phyloP scores from a whole-genome alignment of 2,113 vertebrate genomes.

The Indicator maculatus region DNA sequence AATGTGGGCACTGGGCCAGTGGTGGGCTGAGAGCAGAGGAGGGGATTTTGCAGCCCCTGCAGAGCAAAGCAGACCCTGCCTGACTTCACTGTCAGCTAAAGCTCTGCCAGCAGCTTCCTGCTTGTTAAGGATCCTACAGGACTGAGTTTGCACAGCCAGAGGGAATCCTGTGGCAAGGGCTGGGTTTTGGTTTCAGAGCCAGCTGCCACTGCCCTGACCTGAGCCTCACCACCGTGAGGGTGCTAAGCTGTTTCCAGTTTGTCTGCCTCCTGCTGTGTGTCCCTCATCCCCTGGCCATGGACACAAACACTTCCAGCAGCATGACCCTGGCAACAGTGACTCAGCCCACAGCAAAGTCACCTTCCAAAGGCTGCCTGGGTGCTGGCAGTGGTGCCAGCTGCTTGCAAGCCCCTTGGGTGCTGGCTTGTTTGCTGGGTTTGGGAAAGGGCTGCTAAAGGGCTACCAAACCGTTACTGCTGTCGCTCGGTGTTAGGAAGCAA shows the following conservation, averaged over 20 bases:
- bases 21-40: neutral
- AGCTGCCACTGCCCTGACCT: neutral
- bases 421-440: neutral
- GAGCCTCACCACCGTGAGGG: neutral
- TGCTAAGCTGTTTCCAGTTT: neutral
- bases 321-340: neutral
- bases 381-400: neutral
- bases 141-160: neutral
- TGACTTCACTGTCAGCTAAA: neutral
- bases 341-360: neutral
- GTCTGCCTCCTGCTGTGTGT: neutral
- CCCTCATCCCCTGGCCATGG: neutral
- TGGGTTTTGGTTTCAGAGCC: neutral
- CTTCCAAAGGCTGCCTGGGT: neutral
- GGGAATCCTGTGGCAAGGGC: neutral
- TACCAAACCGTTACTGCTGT: neutral
- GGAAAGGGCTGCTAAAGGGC: neutral
- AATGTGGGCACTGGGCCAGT: neutral
- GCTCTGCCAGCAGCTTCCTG: neutral
- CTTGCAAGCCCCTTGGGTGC: neutral
- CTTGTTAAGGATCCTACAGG: neutral
- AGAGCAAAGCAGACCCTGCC: neutral
- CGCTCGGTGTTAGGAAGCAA: neutral
- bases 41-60: constrained; percentile 30
- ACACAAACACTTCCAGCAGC: neutral